These are phyloP conservation scores for Hypolimnas misippus DNA, from an alignment of 2,888 invertebrate genomes.

Conservation along the genomic window DNA sequence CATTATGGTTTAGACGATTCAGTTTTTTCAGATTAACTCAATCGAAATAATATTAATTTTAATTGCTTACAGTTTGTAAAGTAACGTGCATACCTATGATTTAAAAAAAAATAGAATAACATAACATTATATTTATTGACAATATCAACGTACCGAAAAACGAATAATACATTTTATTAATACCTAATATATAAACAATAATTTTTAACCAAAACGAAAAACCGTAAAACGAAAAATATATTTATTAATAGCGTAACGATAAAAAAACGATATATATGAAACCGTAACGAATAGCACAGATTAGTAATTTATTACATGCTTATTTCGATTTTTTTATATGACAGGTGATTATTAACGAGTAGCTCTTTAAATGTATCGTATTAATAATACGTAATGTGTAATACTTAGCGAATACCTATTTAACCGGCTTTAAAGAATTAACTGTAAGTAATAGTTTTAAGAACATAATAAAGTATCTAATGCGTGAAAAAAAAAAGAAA, in stretches of 20 bases:
- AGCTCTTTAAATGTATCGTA: slow-evolving; percentile 5
- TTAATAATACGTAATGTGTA: not conserved
- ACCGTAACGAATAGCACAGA: slow-evolving; percentile 17
- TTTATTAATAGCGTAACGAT: not conserved
- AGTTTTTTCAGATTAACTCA: too few relatives aligned
- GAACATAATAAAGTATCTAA: not conserved
- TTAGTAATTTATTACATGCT: slow-evolving; percentile 24
- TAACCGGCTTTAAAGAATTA: not conserved
- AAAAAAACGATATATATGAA: not conserved
- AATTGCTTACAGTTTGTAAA: too few relatives aligned
- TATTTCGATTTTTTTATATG: slow-evolving; percentile 22
- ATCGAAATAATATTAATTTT: too few relatives aligned
- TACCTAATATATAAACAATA: too few relatives aligned
- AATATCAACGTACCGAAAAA: too few relatives aligned
- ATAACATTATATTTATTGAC: too few relatives aligned
- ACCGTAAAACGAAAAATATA: too few relatives aligned
- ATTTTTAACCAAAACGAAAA: too few relatives aligned
- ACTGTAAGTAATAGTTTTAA: not conserved
- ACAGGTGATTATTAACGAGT: slow-evolving; percentile 31
- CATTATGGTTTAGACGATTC: too few relatives aligned
- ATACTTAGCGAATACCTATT: slow-evolving; percentile 4
- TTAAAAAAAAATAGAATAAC: too few relatives aligned
- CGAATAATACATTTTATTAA: too few relatives aligned
- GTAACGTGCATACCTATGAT: too few relatives aligned
- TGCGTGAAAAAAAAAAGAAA: not conserved